These are phyloP conservation scores for Aphaenogaster rudis DNA, from an alignment of 1,140 invertebrate species.

Conservation along the genomic window DNA sequence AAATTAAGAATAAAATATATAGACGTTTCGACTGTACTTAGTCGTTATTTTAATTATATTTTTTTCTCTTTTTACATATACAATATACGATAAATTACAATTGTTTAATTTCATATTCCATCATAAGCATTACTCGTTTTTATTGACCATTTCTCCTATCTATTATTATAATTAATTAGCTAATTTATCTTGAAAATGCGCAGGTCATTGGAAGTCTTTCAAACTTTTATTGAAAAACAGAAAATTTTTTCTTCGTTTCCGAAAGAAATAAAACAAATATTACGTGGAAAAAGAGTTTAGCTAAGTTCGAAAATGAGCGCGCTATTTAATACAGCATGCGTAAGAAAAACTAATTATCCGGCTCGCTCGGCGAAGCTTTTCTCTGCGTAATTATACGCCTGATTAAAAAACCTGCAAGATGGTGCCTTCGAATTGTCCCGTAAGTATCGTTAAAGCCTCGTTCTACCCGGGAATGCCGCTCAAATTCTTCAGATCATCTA, in stretches of 20 bases:
- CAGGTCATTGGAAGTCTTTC: background rate
- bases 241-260: background rate
- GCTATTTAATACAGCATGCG: constrained; percentile 20
- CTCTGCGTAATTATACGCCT: constrained; percentile 3
- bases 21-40: too few species aligned
- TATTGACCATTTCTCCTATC: too few species aligned
- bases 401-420: background rate
- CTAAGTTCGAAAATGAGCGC: background rate
- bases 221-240: background rate
- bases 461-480: background rate
- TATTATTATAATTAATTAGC: background rate
- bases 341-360: constrained; percentile 27
- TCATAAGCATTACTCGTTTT: too few species aligned
- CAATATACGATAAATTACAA: too few species aligned
- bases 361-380: background rate
- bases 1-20: too few species aligned
- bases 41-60: too few species aligned
- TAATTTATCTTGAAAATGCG: background rate
- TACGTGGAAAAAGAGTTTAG: background rate
- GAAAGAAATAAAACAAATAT: background rate
- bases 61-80: too few species aligned
- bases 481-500: constrained; percentile 30
- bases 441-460: constrained; percentile 32
- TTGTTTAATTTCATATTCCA: too few species aligned
- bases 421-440: constrained; percentile 20